Evolutionary conservation across 1,140 invertebrate genomes (phyloP), one percentile per base, ranked within the genome.

Genomic region (Homarus americanus): DNA sequence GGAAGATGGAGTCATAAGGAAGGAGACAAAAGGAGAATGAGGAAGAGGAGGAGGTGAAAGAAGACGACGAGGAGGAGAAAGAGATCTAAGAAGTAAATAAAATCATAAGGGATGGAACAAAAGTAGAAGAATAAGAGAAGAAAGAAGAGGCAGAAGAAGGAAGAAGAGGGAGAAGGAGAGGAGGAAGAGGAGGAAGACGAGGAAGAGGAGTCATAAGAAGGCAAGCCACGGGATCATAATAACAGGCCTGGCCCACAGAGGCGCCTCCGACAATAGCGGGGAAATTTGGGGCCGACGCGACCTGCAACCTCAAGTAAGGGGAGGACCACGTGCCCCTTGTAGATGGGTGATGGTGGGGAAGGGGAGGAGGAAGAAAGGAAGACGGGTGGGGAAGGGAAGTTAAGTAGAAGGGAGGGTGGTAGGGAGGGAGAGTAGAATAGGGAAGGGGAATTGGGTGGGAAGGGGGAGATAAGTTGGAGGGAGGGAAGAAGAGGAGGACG

Each of bases 251-350:
- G 72, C 66, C 66, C 40, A 73, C 69, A 85, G 83, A 36, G 83
- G 83, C 83, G 83, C 83, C 83, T 85, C 32, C 69, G 7, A 85
- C 83, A 85, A 85, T 85, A 85, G 66, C 40, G 44, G 34, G 83
- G 83, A 85, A 85, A 85, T 85, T 85, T 85, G 69, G 69, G 12
- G 63, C 38, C 28, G 75, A 85, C 83, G 69, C 41, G 83, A 85
- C 83, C 69, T 85, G 83, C 40, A 85, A 28, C 63, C 41, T 15
- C 34, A 75, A 75, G 36, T 49, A 17, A 41, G 44, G 66, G 63
- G 38, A 36, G 36, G n/a, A n/a, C n/a, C n/a, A n/a, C n/a, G n/a
- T n/a, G n/a, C n/a, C n/a, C n/a, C n/a, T n/a, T n/a, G n/a, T n/a
- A n/a, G n/a, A n/a, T n/a, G n/a, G n/a, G n/a, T n/a, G n/a, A n/a